phyloP scores from a whole-genome alignment of 2,113 vertebrate genomes.

The Chaenocephalus aceratus region DNA sequence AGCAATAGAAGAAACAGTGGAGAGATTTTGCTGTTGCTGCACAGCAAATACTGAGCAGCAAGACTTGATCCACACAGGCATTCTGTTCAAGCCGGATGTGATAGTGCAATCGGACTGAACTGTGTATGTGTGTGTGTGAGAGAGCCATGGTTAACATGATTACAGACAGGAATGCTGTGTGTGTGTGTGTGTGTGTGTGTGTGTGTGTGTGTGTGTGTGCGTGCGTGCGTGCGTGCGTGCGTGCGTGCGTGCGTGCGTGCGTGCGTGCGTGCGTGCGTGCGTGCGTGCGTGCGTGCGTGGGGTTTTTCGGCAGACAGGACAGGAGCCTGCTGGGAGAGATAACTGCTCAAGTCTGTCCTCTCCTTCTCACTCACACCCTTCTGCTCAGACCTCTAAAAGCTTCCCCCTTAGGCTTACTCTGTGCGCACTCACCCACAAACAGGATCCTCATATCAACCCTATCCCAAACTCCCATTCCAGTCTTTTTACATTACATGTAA shows the following conservation, averaged over 20 bases:
- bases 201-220: slow-evolving; percentile 43
- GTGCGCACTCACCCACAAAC: slow-evolving; percentile 32
- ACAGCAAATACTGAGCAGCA: slow-evolving; percentile 63
- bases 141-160: slow-evolving; percentile 69
- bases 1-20: slow-evolving; percentile 59
- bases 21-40: slow-evolving; percentile 57
- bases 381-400: slow-evolving; percentile 80
- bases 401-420: slow-evolving; percentile 72
- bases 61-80: slow-evolving; percentile 38
- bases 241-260: slow-evolving; percentile 48
- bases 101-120: slow-evolving; percentile 42
- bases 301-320: slow-evolving; percentile 58
- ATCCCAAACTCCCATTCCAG: slow-evolving; percentile 63
- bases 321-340: slow-evolving; percentile 80
- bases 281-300: slow-evolving; percentile 44
- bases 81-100: slow-evolving; percentile 51
- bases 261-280: slow-evolving; percentile 28
- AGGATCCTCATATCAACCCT: slow-evolving; percentile 66
- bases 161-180: slow-evolving; percentile 55
- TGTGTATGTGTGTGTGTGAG: slow-evolving; percentile 44
- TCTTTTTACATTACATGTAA: not conserved
- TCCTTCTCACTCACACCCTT: slow-evolving; percentile 78
- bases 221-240: slow-evolving; percentile 33
- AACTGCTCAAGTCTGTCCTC: slow-evolving; percentile 79
- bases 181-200: slow-evolving; percentile 21